Percentiles rank a stretch among this genome's conserved stretches.
phyloP scores from a whole-genome alignment of 1,140 invertebrate genomes.

The Drosophila kepulauana region DNA sequence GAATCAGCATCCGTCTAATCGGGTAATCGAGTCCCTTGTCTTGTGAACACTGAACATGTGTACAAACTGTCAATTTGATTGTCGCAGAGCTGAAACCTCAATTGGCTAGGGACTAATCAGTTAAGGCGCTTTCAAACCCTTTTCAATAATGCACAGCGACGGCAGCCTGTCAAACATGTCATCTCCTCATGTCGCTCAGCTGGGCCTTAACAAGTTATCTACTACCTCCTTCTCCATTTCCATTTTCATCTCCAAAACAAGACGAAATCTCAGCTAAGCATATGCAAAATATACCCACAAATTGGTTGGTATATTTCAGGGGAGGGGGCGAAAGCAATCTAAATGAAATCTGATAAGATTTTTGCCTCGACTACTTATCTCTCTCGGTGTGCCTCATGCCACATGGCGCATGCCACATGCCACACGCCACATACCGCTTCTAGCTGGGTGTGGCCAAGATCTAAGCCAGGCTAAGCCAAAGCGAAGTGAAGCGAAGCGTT shows the following conservation, averaged over 20 bases:
- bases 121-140: slow-evolving; percentile 56
- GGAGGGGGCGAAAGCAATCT: slow-evolving; percentile 9
- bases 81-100: slow-evolving; percentile 36
- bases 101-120: slow-evolving; percentile 25
- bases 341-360: slow-evolving; percentile 39
- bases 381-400: not conserved
- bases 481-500: slow-evolving; percentile 13
- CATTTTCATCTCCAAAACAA: slow-evolving; percentile 1
- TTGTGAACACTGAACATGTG: not conserved
- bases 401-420: too few relatives aligned
- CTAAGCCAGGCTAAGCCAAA: not conserved
- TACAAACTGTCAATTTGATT: slow-evolving; percentile 55
- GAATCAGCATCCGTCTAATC: not conserved
- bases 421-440: too few relatives aligned
- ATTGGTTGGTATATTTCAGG: not conserved
- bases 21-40: slow-evolving; percentile 12
- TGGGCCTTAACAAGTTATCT: not conserved
- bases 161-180: slow-evolving; percentile 71
- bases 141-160: slow-evolving; percentile 51
- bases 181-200: slow-evolving; percentile 3
- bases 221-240: too few relatives aligned
- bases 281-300: slow-evolving; percentile 33
- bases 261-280: slow-evolving; percentile 29
- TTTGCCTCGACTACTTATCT: slow-evolving; percentile 10
- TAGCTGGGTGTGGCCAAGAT: slow-evolving; percentile 5